Percentiles rank a stretch among this genome's conserved stretches.
These are phyloP conservation scores for Eugnorisma glareosa DNA, from an alignment of 2,888 invertebrate species.

Conservation along the genomic window DNA sequence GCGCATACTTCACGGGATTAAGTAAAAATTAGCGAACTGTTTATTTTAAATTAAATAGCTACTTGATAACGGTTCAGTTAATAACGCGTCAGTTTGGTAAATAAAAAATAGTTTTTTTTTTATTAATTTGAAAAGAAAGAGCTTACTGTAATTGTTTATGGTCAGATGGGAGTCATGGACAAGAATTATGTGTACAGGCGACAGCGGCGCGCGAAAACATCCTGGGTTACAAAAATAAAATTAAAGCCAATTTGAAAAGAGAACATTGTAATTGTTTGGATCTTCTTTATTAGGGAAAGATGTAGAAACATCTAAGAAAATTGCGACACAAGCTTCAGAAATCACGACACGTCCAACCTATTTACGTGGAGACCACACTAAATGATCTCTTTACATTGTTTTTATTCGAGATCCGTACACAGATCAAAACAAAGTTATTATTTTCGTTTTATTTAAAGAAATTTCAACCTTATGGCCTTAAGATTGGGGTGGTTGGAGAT, in stretches of 20 bases:
- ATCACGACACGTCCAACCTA: constrained; percentile 80
- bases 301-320: constrained; percentile 51
- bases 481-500: constrained; percentile 55
- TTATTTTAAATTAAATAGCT: constrained; percentile 78
- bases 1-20: constrained; percentile 79
- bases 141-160: constrained; percentile 56
- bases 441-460: constrained; percentile 54
- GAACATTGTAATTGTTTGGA: constrained; percentile 49
- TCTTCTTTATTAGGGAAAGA: constrained; percentile 46
- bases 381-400: constrained; percentile 73
- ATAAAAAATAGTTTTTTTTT: constrained; percentile 67
- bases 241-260: constrained; percentile 27
- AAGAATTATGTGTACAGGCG: constrained; percentile 28
- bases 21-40: constrained; percentile 82
- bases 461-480: constrained; percentile 65
- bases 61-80: constrained; percentile 74
- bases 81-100: constrained; percentile 70
- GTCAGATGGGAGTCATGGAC: constrained; percentile 50
- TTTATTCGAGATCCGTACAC: constrained; percentile 78
- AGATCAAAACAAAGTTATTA: constrained; percentile 64
- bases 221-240: constrained; percentile 25
- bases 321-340: constrained; percentile 65
- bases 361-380: constrained; percentile 80
- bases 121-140: constrained; percentile 53
- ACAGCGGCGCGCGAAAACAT: constrained; percentile 16